These are phyloP conservation scores for Poicephalus gulielmi DNA, from an alignment of 2,113 vertebrate species.

Conservation along the genomic window DNA sequence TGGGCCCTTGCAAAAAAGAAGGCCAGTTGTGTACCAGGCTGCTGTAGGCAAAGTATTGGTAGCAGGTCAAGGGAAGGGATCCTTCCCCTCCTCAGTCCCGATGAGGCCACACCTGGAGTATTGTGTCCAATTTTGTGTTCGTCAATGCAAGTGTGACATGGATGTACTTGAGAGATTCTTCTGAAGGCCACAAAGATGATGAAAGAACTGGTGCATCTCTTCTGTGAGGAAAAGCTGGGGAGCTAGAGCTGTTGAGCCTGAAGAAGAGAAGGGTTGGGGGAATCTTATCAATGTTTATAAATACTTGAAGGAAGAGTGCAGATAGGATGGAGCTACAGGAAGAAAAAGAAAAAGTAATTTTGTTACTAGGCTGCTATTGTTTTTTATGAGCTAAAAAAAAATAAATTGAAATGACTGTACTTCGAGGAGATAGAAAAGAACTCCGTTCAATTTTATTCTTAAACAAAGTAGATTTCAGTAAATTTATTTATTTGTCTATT, in stretches of 20 bases:
- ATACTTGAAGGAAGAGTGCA: background rate
- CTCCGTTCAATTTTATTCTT: background rate
- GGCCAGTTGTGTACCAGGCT: background rate
- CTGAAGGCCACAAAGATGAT: background rate
- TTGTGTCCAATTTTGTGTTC: background rate
- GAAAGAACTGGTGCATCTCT: background rate
- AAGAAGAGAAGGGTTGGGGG: background rate
- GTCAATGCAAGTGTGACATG: no score
- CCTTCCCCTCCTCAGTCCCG: background rate
- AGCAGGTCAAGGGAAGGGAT: background rate
- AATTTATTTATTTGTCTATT: background rate
- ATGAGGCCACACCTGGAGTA: background rate
- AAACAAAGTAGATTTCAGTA: background rate
- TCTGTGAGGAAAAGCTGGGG: background rate
- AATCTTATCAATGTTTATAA: background rate
- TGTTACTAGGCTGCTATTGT: background rate
- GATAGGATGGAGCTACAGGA: background rate
- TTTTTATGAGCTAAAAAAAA: background rate
- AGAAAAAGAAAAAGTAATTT: background rate
- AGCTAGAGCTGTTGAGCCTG: background rate
- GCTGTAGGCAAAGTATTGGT: background rate
- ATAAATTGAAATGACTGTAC: rapidly evolving
- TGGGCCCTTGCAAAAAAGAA: background rate
- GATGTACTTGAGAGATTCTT: background rate
- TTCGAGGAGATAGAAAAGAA: background rate